phyloP scores from a whole-genome alignment of 2,797 vertebrate species.

The Florisuga fusca region DNA sequence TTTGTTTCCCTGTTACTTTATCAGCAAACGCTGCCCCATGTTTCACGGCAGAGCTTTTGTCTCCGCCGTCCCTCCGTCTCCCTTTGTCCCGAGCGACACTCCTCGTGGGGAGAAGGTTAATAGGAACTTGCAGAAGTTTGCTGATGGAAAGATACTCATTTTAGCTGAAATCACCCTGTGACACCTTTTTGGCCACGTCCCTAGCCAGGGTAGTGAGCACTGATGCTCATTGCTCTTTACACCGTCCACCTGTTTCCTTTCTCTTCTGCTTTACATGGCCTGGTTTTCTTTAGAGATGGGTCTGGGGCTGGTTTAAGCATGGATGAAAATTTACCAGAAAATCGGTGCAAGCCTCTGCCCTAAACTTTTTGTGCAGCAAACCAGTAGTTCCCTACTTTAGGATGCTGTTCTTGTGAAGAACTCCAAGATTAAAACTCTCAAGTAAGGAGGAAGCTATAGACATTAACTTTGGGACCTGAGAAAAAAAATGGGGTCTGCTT shows the following conservation, averaged over 20 bases:
- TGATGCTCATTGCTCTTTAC: background rate
- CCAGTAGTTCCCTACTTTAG: background rate
- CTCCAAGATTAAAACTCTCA: background rate
- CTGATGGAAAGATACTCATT: background rate
- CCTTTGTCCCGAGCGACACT: slow-evolving; percentile 41
- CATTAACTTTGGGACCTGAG: background rate
- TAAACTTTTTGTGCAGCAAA: background rate
- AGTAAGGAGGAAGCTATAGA: background rate
- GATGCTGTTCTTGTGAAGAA: background rate
- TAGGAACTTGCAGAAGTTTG: background rate
- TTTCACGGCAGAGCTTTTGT: slow-evolving; percentile 54
- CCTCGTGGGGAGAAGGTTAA: slow-evolving; percentile 32
- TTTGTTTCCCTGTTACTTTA: background rate
- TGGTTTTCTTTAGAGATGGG: background rate
- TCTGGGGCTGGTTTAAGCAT: background rate
- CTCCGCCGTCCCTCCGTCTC: background rate
- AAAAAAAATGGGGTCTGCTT: background rate
- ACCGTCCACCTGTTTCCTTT: slow-evolving; percentile 22
- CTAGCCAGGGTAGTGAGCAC: background rate
- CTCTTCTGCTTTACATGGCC: background rate
- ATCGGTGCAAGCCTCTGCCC: background rate
- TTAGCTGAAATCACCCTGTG: background rate
- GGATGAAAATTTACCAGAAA: background rate
- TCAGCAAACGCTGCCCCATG: background rate
- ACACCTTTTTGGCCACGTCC: background rate